Conservation (phyloP, 1,140 invertebrate species). For the Lepidotrigona ventralis region DNA sequence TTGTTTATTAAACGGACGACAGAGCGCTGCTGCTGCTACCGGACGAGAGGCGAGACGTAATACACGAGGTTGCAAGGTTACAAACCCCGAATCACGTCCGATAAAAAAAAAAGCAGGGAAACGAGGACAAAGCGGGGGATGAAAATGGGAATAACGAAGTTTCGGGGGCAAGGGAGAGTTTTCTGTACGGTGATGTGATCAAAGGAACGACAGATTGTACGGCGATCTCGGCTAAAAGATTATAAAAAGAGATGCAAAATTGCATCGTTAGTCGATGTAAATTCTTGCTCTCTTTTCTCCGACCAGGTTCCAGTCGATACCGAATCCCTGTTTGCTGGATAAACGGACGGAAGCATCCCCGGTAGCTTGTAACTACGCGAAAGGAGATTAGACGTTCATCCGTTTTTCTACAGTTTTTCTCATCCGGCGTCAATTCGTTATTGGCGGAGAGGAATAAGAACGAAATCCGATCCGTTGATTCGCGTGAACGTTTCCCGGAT, state of each 20-base stretch:
- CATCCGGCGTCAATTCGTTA: conserved; percentile 9
- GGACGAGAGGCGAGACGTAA: not conserved
- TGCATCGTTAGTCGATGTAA: not conserved
- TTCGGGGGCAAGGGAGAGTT: not conserved
- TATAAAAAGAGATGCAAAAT: not conserved
- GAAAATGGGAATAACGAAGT: conserved; percentile 16
- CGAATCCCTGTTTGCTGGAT: not conserved
- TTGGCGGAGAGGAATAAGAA: not conserved
- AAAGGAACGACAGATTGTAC: conserved; percentile 8
- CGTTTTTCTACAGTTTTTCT: not conserved
- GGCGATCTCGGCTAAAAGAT: not conserved
- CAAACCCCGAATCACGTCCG: conserved; percentile 8
- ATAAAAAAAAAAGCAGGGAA: conserved; percentile 6
- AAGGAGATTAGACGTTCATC: conserved; percentile 1
- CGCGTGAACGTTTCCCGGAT: not conserved
- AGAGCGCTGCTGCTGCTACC: too few relatives aligned
- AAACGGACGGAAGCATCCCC: not conserved
- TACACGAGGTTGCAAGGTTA: not conserved
- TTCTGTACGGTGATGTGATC: not conserved
- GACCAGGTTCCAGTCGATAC: not conserved
- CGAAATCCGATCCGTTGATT: not conserved
- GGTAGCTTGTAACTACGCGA: not conserved
- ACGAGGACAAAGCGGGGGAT: not conserved
- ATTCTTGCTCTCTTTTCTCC: not conserved
- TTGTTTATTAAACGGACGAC: conserved; percentile 25